Evolutionary conservation across 2,797 vertebrate genomes (phyloP).

Genomic region (Karalla daura): DNA sequence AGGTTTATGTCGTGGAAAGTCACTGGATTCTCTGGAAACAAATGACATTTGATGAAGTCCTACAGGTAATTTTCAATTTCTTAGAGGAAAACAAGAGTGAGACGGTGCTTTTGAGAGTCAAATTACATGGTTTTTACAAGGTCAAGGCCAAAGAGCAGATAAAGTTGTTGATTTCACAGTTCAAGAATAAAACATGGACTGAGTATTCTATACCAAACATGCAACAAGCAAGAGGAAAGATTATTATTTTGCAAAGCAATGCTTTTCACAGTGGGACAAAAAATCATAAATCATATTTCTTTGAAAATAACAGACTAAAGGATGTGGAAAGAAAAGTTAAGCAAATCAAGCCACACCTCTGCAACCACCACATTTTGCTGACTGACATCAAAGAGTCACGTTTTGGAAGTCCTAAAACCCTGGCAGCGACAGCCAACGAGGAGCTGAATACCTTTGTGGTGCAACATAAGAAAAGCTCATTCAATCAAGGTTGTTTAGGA

Average conservation of each 20-base stretch:
- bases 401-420: fast-evolving
- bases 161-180: not conserved
- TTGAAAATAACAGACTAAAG: constrained; percentile 9
- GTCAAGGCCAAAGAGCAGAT: fast-evolving
- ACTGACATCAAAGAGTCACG: constrained; percentile 9
- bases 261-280: constrained; percentile 10
- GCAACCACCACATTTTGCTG: constrained; percentile 33
- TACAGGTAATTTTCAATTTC: constrained; percentile 44
- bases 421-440: constrained; percentile 38
- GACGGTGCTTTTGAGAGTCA: not conserved
- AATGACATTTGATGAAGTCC: constrained; percentile 21
- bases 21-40: constrained; percentile 22
- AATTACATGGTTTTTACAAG: constrained; percentile 3
- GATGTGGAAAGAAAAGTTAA: constrained; percentile 24
- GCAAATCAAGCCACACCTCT: constrained; percentile 9
- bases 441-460: constrained; percentile 24
- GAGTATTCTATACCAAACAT: constrained; percentile 31
- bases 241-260: constrained; percentile 54
- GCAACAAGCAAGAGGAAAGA: constrained; percentile 54
- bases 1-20: constrained; percentile 37
- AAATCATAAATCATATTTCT: constrained; percentile 23
- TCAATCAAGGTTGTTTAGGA: constrained; percentile 48
- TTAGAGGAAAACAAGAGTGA: constrained; percentile 43
- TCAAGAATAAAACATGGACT: constrained; percentile 40
- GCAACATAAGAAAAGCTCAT: not conserved